These are phyloP conservation scores for Ophiothrix spiculata DNA, from an alignment of 35 echinoderm and acorn worm genomes.

Conservation along the genomic window DNA sequence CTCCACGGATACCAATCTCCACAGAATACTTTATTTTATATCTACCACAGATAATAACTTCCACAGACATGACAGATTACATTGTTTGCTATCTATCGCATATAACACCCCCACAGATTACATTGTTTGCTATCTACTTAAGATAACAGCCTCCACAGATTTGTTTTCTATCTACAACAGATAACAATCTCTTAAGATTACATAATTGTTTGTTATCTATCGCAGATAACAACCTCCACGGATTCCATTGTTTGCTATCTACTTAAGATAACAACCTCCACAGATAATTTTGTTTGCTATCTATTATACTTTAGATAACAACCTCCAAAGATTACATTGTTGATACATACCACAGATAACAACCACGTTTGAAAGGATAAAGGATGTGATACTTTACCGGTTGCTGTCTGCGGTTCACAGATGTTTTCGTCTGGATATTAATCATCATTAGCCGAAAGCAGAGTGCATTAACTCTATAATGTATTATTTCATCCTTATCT, in stretches of 20 bases:
- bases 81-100: not conserved
- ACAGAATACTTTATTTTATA: not conserved
- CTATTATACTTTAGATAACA: not conserved
- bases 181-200: not conserved
- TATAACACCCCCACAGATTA: not conserved
- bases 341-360: not conserved
- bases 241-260: not conserved
- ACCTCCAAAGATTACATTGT: not conserved
- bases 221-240: not conserved
- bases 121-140: not conserved
- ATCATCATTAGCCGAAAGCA: too few species aligned
- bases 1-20: not conserved
- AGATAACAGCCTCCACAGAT: not conserved
- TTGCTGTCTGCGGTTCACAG: not conserved
- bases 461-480: too few species aligned
- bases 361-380: not conserved
- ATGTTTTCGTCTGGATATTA: not conserved
- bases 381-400: not conserved
- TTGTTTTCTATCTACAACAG: not conserved
- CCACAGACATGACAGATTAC: too few species aligned
- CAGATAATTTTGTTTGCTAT: not conserved
- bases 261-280: not conserved
- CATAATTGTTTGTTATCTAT: not conserved
- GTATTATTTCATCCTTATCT: too few species aligned
- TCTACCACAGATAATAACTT: too few species aligned